Conservation (phyloP, 2,113 vertebrate genomes). For the Cephalopholis sonnerati region DNA sequence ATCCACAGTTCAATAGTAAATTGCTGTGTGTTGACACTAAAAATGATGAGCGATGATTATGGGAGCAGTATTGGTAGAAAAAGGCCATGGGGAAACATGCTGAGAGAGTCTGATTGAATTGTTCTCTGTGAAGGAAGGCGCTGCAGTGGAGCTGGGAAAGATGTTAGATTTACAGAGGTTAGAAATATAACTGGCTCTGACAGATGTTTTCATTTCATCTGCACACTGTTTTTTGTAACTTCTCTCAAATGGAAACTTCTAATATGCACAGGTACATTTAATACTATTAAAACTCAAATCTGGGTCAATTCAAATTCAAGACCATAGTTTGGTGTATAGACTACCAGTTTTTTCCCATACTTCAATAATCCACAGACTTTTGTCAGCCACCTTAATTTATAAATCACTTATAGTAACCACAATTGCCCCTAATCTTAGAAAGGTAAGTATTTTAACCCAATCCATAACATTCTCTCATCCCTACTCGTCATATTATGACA, state of each 20-base stretch:
- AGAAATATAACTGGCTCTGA: neutral
- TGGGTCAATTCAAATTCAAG: neutral
- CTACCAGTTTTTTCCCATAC: neutral
- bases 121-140: neutral
- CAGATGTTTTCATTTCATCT: neutral
- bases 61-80: constrained; percentile 46
- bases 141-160: neutral
- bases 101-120: constrained; percentile 46
- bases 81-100: constrained; percentile 42
- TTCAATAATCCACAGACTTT: constrained; percentile 3
- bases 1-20: constrained; percentile 59
- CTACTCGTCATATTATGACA: too few species aligned
- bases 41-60: constrained; percentile 69
- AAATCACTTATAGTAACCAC: too few species aligned
- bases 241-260: neutral
- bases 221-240: neutral
- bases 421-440: too few species aligned
- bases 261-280: neutral
- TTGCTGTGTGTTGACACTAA: constrained; percentile 59
- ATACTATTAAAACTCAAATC: too few species aligned
- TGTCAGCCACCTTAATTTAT: neutral
- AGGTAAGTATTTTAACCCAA: too few species aligned
- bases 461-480: too few species aligned
- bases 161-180: constrained; percentile 3
- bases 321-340: neutral